A percentile compares a stretch with the other conserved stretches of the same genome.
phyloP scores from a whole-genome alignment of 2,113 vertebrate genomes.

The Thunnus thynnus region DNA sequence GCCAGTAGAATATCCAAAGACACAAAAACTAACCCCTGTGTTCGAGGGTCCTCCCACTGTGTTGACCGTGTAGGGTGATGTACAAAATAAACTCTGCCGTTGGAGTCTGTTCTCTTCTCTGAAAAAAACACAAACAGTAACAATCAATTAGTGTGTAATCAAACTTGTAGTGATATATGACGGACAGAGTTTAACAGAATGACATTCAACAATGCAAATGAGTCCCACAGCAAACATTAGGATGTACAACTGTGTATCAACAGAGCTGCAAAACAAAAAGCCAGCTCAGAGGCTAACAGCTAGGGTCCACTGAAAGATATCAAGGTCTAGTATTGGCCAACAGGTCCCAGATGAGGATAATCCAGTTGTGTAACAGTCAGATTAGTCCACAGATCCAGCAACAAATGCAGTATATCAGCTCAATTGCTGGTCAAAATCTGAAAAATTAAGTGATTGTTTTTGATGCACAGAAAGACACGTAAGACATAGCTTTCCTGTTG shows the following conservation, averaged over 20 bases:
- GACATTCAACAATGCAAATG: background rate
- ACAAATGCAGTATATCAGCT: background rate
- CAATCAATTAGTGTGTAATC: background rate
- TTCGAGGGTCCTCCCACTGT: constrained; percentile 98
- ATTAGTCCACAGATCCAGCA: background rate
- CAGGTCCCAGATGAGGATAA: background rate
- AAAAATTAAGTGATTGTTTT: background rate
- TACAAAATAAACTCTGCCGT: constrained; percentile 97
- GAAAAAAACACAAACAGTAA: background rate
- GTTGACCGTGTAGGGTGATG: constrained; percentile 96
- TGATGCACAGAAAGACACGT: background rate
- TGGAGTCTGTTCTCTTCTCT: constrained; percentile 97
- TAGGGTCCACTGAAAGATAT: background rate
- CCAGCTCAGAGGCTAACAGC: background rate
- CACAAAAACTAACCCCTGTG: constrained; percentile 90
- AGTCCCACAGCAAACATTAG: background rate
- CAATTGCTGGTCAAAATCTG: background rate
- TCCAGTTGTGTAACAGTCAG: background rate
- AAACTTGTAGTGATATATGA: no score
- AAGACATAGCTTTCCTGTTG: background rate
- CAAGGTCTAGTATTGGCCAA: background rate
- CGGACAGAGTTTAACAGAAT: background rate
- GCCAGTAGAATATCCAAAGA: background rate
- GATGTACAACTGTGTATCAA: background rate
- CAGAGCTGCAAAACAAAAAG: background rate